Conservation (phyloP, 1,140 invertebrate species). For the Mamestra configurata region DNA sequence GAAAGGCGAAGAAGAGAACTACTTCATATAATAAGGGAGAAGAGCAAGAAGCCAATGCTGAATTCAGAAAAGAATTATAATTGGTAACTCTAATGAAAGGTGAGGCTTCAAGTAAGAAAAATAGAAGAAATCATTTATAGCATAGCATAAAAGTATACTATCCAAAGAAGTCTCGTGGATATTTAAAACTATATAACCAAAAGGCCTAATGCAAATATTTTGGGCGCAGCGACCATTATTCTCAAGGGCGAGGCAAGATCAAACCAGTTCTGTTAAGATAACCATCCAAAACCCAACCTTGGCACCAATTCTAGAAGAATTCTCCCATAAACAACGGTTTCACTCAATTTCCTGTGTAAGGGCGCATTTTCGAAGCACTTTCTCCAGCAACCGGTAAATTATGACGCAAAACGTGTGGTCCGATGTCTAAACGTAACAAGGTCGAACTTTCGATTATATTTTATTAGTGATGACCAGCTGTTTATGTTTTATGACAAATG, state of each 20-base stretch:
- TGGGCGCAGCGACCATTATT: not conserved
- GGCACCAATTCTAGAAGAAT: not conserved
- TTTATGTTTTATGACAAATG: not conserved
- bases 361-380: conserved; percentile 18
- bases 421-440: conserved; percentile 1
- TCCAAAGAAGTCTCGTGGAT: no score
- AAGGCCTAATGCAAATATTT: not conserved
- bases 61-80: no score
- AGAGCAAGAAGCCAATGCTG: no score
- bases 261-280: not conserved
- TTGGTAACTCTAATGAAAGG: no score
- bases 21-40: no score
- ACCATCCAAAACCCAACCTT: not conserved
- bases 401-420: not conserved
- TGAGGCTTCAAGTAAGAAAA: no score
- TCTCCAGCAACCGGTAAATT: not conserved
- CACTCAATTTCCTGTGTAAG: conserved; percentile 9
- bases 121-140: no score
- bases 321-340: not conserved
- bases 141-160: no score
- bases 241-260: not conserved
- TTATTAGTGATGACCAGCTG: conserved; percentile 4
- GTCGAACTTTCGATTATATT: conserved; percentile 20
- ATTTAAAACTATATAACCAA: not conserved
- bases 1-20: no score